Evolutionary conservation across 2,113 vertebrate species (phyloP).

Genomic region (Antennarius striatus): DNA sequence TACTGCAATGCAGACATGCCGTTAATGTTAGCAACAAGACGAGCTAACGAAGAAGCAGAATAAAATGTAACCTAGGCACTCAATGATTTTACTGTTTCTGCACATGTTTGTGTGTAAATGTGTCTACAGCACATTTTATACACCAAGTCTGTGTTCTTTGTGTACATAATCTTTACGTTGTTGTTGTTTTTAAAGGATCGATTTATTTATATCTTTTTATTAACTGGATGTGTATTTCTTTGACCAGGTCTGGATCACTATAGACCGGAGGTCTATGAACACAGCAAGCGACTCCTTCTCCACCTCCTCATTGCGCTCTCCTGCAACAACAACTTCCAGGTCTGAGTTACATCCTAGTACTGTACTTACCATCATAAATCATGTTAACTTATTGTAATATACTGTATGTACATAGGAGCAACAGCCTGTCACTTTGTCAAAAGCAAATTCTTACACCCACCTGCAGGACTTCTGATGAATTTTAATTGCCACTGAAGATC

Average conservation of each 20-base stretch:
- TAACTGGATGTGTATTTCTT: slow-evolving; percentile 17
- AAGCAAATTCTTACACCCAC: neutral
- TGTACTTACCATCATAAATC: neutral
- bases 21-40: no score
- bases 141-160: no score
- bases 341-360: slow-evolving; percentile 20
- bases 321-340: slow-evolving; percentile 94
- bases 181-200: no score
- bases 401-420: neutral
- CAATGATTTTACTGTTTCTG: no score
- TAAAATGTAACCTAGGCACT: no score
- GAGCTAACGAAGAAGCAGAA: no score
- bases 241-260: slow-evolving; percentile 94
- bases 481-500: neutral
- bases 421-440: neutral
- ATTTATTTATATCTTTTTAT: neutral
- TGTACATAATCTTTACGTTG: no score
- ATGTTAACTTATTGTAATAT: neutral
- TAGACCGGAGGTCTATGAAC: slow-evolving; percentile 95
- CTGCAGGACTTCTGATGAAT: neutral
- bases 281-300: slow-evolving; percentile 94
- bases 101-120: no score
- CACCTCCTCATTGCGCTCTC: slow-evolving; percentile 95
- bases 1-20: no score
- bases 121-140: no score